These are phyloP conservation scores for Epinephelus cyanopodus DNA, from an alignment of 2,113 vertebrate genomes.

Conservation along the genomic window DNA sequence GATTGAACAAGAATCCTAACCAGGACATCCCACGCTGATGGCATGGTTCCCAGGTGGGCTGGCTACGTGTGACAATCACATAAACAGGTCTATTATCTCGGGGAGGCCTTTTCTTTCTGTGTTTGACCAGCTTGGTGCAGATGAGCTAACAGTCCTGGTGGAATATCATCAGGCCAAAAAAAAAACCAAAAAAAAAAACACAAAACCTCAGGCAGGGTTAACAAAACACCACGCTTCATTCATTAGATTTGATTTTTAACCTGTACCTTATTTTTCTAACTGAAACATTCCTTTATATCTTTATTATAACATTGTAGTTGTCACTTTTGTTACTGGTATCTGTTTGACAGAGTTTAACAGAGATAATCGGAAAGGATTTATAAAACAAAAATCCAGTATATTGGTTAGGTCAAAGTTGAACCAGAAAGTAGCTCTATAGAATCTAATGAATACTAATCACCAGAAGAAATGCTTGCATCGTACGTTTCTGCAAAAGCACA, in stretches of 20 bases:
- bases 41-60: constrained; percentile 49
- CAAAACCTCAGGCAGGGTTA: background rate
- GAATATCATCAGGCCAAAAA: background rate
- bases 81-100: constrained; percentile 33
- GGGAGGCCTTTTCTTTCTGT: background rate
- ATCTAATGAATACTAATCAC: too few species aligned
- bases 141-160: background rate
- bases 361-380: background rate
- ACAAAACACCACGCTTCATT: background rate
- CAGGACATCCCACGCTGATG: constrained; percentile 47
- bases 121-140: constrained; percentile 31
- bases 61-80: constrained; percentile 38
- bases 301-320: background rate
- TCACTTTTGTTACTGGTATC: background rate
- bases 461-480: too few species aligned
- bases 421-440: background rate
- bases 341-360: background rate
- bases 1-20: constrained; percentile 63
- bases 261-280: too few species aligned
- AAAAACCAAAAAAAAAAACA: too few species aligned
- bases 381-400: too few species aligned
- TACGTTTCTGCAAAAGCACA: too few species aligned
- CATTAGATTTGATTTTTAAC: background rate
- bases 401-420: background rate
- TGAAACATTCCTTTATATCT: background rate